Evolutionary conservation across 2,113 vertebrate genomes (phyloP).

Genomic region (Petaurus breviceps): DNA sequence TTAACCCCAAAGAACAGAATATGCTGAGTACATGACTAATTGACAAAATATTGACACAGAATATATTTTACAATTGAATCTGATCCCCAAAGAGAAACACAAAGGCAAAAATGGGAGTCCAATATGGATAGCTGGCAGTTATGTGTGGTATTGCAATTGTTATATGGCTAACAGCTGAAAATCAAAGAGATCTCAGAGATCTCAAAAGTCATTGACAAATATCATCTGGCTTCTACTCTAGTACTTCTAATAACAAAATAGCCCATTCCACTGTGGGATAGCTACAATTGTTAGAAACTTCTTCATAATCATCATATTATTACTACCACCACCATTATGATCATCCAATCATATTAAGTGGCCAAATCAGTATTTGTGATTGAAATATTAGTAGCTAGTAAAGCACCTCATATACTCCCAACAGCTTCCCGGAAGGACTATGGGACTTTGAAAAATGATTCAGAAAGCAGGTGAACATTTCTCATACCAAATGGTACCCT

Average conservation of each 20-base stretch:
- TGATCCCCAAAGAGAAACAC: background rate
- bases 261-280: background rate
- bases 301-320: background rate
- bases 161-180: background rate
- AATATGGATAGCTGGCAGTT: background rate
- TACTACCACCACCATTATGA: background rate
- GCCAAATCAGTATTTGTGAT: background rate
- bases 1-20: conserved; percentile 20
- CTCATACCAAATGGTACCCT: background rate
- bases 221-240: background rate
- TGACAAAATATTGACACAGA: background rate
- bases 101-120: background rate
- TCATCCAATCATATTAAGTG: background rate
- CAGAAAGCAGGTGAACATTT: background rate
- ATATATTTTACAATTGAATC: background rate
- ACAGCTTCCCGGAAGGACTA: background rate
- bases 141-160: background rate
- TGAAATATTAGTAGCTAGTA: background rate
- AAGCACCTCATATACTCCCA: background rate
- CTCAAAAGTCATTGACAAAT: background rate
- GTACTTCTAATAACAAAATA: background rate
- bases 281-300: background rate
- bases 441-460: background rate
- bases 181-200: background rate
- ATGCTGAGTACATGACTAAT: conserved; percentile 49